Base-by-base conservation (phyloP, 2,113 vertebrate species). In the Microcebus murinus region DNA sequence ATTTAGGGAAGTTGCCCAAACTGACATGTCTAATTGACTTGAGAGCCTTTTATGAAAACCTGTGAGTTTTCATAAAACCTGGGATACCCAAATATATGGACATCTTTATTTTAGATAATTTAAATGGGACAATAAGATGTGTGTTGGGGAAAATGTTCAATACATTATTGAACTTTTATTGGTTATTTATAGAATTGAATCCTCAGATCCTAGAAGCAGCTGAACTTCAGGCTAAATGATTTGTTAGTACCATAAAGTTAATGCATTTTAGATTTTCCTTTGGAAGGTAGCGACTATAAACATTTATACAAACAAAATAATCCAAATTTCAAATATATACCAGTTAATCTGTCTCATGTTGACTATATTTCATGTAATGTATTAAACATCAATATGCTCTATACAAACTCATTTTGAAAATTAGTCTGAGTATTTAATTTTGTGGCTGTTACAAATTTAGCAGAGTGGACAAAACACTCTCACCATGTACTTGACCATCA, bases 291-390 rank as follows among this genome's bases (percentile, higher is more conserved):
- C 88, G 27, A 39, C 17, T 96, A 23, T 81, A 89, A 91, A 91
- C 31, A 94, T 36, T 94, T 31, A 89, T 77, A 88, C 42, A 80
- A 83, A 94, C 34, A 90, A 93, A 97, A 82, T 87, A 83, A 91
- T 25, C 15, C 61, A 73, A 15, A 61, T 74, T 86, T 79, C 79
- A 87, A 83, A 71, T n/a, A n/a, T 31, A 86, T 74, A 87, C 71
- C 23, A 57, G 6, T 93, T 96, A 73, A 82, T 29, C 70, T 67
- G 6, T 29, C 63, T 97, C 88, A 61, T 92, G 63, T 83, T 95
- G 61, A 48, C 71, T 95, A 77, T 82, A 91, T 74, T 87, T 94
- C 96, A 96, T 96, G 20, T 83, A 94, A 76, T 77, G 15, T 87
- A 6, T 70, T 67, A 96, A 94, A 63, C 67, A 83, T 2, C 11